These are phyloP conservation scores for Gisinianus flammeolus DNA, from an alignment of 2,888 invertebrate species.

Conservation along the genomic window DNA sequence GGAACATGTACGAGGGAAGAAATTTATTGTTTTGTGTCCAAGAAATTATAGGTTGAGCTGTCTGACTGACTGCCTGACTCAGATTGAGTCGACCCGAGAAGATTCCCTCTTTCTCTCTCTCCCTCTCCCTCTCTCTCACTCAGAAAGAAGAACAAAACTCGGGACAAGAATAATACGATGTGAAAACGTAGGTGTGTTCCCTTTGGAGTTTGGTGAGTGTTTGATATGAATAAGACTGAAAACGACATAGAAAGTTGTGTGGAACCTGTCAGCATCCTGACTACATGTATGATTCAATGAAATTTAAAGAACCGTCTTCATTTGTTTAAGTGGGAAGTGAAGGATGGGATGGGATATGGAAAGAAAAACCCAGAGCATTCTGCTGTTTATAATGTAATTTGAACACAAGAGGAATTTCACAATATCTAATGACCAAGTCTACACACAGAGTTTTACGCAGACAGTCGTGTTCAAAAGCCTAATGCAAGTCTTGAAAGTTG, in stretches of 20 bases:
- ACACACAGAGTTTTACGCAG: too few species aligned
- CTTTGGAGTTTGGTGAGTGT: not conserved
- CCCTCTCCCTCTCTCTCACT: too few species aligned
- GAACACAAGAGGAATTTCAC: too few species aligned
- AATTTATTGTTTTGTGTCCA: not conserved
- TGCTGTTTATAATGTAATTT: too few species aligned
- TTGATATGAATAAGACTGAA: not conserved
- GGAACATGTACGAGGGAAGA: not conserved
- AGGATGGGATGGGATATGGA: not conserved
- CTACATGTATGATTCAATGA: slow-evolving; percentile 11
- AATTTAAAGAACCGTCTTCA: slow-evolving; percentile 12
- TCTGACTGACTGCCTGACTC: too few species aligned
- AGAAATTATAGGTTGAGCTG: not conserved
- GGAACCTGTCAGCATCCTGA: slow-evolving; percentile 21
- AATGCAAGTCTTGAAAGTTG: too few species aligned
- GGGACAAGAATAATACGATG: not conserved
- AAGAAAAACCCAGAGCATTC: too few species aligned
- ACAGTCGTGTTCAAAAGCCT: too few species aligned
- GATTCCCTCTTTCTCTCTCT: too few species aligned
- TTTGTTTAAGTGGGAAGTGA: not conserved
- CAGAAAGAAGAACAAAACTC: too few species aligned
- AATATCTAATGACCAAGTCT: too few species aligned
- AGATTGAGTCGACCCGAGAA: too few species aligned
- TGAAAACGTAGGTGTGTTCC: not conserved
- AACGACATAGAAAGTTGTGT: not conserved